Evolutionary conservation across 2,797 vertebrate species (phyloP), one percentile per base, ranked within the genome.

Genomic region (Pseudocheirus occidentalis): DNA sequence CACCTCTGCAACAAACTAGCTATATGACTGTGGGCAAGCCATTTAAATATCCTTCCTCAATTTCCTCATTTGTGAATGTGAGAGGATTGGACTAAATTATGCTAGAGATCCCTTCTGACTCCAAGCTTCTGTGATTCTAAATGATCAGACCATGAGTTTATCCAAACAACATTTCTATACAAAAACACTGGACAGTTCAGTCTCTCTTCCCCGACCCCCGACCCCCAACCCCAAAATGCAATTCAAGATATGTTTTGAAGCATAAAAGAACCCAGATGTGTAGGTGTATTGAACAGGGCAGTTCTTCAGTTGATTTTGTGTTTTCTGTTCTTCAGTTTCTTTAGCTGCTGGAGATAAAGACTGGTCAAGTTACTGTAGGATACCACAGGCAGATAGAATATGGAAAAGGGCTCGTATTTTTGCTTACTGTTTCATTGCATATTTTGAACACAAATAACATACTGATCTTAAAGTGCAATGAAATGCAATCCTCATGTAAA

Each of bases 311-410:
- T n/a, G n/a, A 73, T 40, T 73, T 73, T 73, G 16, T 40, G 11
- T 73, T 73, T 40, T 73, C n/a, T 40, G n/a, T 73, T 73, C 21
- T 53, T 93, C 92, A 62, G n/a, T 95, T 92, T 73, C 46, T 90
- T 96, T 94, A 93, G 90, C 90, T 94, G 46, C 62, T 91, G 81
- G 34, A 95, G 73, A 10, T 92, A 56, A 94, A 95, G 16, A 56
- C 40, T 90, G 27, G 57, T 58, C 53, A 90, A 94, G 58, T 13
- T 55, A 57, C 18, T 54, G 10, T 29, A 29, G 29, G 95, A 57
- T 16, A n/a, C 94, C 40, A n/a, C 0, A 31, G 87, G 52, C 95
- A 94, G 55, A 57, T 81, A n/a, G 94, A 24, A 66, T 92, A 53
- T 94, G 21, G 21, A 92, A n/a, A 93, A 96, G 52, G 13, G 7